Evolutionary conservation across 2,797 vertebrate genomes (phyloP).

Genomic region (Microctenopoma lineatum): DNA sequence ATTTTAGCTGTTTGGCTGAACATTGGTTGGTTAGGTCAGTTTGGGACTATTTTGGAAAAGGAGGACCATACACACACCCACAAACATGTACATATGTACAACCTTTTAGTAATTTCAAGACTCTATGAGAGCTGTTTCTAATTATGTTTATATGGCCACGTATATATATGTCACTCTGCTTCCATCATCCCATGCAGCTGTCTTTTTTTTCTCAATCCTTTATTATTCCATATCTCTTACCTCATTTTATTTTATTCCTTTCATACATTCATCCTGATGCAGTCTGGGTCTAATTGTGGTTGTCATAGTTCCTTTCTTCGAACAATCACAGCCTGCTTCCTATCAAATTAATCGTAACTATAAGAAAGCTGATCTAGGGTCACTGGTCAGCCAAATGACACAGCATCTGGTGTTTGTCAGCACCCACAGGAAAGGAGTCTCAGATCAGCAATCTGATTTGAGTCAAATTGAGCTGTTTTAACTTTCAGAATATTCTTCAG

Average conservation of each 20-base stretch:
- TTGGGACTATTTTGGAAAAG: conserved; percentile 52
- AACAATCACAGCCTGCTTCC: conserved; percentile 62
- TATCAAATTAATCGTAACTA: conserved; percentile 43
- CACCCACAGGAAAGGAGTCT: conserved; percentile 27
- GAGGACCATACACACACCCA: conserved; percentile 66
- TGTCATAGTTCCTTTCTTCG: conserved; percentile 54
- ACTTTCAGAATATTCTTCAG: conserved; percentile 21
- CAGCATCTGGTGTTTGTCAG: conserved; percentile 60
- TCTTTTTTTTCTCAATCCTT: conserved; percentile 50
- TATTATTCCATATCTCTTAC: conserved; percentile 28
- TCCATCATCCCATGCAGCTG: conserved; percentile 43
- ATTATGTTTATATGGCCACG: conserved; percentile 65
- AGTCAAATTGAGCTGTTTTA: conserved; percentile 31
- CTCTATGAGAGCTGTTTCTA: conserved; percentile 51
- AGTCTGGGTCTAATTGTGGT: conserved; percentile 63
- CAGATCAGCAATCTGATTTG: conserved; percentile 46
- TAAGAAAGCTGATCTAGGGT: conserved; percentile 40
- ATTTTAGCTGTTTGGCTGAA: conserved; percentile 69
- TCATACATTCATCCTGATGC: conserved; percentile 40
- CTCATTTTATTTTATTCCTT: conserved; percentile 28
- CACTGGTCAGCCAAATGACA: conserved; percentile 27
- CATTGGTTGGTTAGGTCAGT: conserved; percentile 52
- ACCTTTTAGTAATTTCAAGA: conserved; percentile 46
- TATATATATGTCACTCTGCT: conserved; percentile 61
- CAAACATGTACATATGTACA: conserved; percentile 35